Conservation (phyloP, 2,113 vertebrate genomes). For the Anseranas semipalmata region DNA sequence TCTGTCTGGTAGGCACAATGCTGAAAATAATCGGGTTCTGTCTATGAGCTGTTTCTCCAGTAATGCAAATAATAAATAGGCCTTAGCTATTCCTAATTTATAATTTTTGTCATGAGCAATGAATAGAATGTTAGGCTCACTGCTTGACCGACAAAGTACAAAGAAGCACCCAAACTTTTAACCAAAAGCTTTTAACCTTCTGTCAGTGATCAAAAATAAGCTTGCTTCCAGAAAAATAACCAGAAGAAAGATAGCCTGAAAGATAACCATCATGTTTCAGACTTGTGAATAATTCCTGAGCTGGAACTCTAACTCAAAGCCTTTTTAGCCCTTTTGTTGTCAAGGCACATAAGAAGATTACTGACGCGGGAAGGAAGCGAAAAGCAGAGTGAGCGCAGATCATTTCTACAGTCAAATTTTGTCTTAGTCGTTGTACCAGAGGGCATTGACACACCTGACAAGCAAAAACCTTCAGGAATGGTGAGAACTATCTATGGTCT, state of each 20-base stretch:
- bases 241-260: background rate
- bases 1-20: background rate
- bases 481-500: background rate
- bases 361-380: background rate
- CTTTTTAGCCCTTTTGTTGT: conserved; percentile 15
- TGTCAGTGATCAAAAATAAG: background rate
- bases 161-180: background rate
- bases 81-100: background rate
- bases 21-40: background rate
- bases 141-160: background rate
- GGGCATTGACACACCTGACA: background rate
- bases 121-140: background rate
- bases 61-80: background rate
- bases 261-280: background rate
- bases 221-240: conserved; percentile 2
- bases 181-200: background rate
- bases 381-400: background rate
- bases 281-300: conserved; percentile 1
- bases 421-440: background rate
- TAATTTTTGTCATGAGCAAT: background rate
- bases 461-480: background rate
- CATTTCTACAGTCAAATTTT: background rate
- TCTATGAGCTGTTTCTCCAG: background rate
- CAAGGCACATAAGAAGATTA: background rate
- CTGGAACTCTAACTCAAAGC: background rate